phyloP scores from a whole-genome alignment of 1,140 invertebrate genomes.

The Hormaphis cornu region DNA sequence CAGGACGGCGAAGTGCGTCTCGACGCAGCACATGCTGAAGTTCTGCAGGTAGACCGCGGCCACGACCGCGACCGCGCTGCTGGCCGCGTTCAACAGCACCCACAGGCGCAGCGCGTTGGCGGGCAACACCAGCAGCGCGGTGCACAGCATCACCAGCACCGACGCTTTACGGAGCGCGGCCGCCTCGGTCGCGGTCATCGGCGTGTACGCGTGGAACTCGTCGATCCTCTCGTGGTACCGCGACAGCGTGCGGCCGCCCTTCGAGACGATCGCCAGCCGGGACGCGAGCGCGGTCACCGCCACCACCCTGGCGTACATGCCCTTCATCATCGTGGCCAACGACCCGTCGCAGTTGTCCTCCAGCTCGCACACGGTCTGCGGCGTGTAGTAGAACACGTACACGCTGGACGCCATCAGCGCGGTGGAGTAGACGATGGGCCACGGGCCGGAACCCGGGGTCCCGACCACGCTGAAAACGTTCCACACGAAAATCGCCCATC shows the following conservation, averaged over 20 bases:
- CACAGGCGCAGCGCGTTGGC: not conserved
- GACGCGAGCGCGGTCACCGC: not conserved
- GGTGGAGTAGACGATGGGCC: not conserved
- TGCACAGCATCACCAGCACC: not conserved
- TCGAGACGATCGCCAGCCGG: not conserved
- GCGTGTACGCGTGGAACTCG: not conserved
- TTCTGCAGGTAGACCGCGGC: not conserved
- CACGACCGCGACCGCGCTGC: not conserved
- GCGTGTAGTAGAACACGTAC: not conserved
- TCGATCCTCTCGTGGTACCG: not conserved
- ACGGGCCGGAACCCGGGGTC: not conserved
- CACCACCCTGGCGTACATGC: not conserved
- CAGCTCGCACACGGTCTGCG: not conserved
- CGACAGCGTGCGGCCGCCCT: not conserved
- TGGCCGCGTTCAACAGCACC: not conserved
- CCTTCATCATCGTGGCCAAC: not conserved
- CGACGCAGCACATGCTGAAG: not conserved
- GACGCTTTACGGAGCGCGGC: not conserved
- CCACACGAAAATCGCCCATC: not conserved
- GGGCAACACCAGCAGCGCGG: not conserved
- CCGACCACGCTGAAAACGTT: not conserved
- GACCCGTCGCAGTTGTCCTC: not conserved
- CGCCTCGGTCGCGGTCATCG: not conserved
- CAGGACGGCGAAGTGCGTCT: not conserved
- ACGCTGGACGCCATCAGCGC: not conserved